Conservation (phyloP, 2,888 invertebrate species). For the Idaea biselata region DNA sequence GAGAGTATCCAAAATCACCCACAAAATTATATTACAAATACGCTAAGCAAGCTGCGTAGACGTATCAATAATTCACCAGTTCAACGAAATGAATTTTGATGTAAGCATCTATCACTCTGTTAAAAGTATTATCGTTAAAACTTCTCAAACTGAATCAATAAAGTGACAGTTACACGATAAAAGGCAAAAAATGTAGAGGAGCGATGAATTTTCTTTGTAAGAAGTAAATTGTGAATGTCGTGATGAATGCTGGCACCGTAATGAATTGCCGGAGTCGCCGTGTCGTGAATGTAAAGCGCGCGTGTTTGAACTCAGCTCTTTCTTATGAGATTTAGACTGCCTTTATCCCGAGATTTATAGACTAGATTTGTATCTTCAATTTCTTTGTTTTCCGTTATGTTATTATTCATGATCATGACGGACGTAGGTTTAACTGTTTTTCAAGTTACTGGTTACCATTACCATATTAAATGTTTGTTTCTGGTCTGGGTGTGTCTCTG, state of each 20-base stretch:
- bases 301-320: constrained; percentile 16
- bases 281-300: constrained; percentile 24
- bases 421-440: not conserved
- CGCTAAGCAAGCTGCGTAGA: not conserved
- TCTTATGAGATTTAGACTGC: constrained; percentile 21
- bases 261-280: constrained; percentile 25
- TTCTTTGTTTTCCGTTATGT: constrained; percentile 1
- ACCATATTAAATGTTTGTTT: too few relatives aligned
- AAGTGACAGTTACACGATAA: constrained; percentile 24
- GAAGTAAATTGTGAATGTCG: constrained; percentile 25
- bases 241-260: constrained; percentile 27
- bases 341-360: constrained; percentile 16
- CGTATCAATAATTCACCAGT: not conserved
- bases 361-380: constrained; percentile 20
- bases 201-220: constrained; percentile 25
- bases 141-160: constrained; percentile 21
- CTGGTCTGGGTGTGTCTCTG: too few relatives aligned
- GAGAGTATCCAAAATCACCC: constrained; percentile 6
- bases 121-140: constrained; percentile 20
- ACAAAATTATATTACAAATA: constrained; percentile 6
- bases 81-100: not conserved
- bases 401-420: constrained; percentile 4
- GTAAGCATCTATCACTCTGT: constrained; percentile 16
- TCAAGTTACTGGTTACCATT: not conserved
- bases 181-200: constrained; percentile 22